These are phyloP conservation scores for Anguilla rostrata DNA, from an alignment of 2,113 vertebrate genomes.

Conservation along the genomic window DNA sequence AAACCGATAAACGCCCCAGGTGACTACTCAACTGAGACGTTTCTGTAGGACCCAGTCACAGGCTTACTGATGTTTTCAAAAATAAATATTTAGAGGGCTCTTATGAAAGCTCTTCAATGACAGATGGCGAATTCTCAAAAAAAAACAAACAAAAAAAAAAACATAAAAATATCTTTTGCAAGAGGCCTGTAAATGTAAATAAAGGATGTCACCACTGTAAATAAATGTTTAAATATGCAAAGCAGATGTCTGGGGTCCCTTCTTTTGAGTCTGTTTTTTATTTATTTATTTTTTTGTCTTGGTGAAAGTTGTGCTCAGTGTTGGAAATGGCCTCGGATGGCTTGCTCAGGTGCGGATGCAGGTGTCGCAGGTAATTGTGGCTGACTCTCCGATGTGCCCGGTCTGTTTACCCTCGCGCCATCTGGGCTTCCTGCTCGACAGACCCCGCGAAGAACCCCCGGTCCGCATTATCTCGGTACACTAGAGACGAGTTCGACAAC, in stretches of 20 bases:
- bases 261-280: neutral
- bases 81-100: neutral
- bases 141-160: too few relatives aligned
- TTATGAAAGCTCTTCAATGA: neutral
- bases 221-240: neutral
- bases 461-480: neutral
- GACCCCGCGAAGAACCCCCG: neutral
- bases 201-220: neutral
- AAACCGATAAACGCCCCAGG: neutral
- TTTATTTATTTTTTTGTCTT: neutral
- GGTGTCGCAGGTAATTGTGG: neutral
- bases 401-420: neutral
- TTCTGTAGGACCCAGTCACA: too few relatives aligned
- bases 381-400: neutral
- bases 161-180: neutral
- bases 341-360: neutral
- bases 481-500: neutral
- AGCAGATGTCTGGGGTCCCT: neutral
- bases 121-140: neutral
- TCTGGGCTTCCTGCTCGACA: conserved; percentile 9
- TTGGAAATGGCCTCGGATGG: neutral
- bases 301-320: too few relatives aligned
- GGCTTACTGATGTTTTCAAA: too few relatives aligned
- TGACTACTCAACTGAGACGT: neutral
- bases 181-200: neutral